Base-by-base conservation (phyloP, 2,797 vertebrate species). In the Pantherophis alleghaniensis region DNA sequence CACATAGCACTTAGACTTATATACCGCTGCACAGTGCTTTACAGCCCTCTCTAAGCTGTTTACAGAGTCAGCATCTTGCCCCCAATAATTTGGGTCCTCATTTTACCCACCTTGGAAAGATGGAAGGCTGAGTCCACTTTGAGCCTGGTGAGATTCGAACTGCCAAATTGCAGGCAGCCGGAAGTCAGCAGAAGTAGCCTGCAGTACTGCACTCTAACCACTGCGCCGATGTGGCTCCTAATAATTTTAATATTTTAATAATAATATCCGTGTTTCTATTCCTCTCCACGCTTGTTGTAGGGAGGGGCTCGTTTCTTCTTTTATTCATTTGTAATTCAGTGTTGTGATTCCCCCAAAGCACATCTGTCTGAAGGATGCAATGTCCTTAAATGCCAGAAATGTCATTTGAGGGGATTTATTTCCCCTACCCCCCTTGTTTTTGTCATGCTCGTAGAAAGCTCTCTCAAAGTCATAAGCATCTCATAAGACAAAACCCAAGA, bases 281-380 rank as follows among this genome's bases (percentile, higher is more conserved):
- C 18, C 26, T 26, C 47, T 91, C 1, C 11, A 42, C 0, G 2
- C 37, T 14, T 79, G 42, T 79, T 79, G 28, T 32, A 57, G 9
- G 9, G 87, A 20, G 87, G n/a, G 20, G 5, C 9, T 57, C 7
- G 12, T 18, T 95, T 92, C 91, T 93, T 95, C 26, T 1, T 0
- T 92, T 94, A 94, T 96, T 95, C 95, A 95, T 95, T 94, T 86
- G 0, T 90, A 0, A 0, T 93, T 95, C 28, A 90, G 94, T 28
- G 60, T 95, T 88, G 93, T 96, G 96, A 96, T 97, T 51, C 97
- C 96, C 96, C 96, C 95, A 95, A 90, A 96, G 97, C 91, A 95
- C 95, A 95, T 95, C 95, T 96, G 92, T 95, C 96, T 95, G 91
- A 90, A 95, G 93, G 94, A 95, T 94, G 94, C n/a, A 55, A 37